phyloP scores from a whole-genome alignment of 1,140 invertebrate species.

The Neotoxoptera formosana region DNA sequence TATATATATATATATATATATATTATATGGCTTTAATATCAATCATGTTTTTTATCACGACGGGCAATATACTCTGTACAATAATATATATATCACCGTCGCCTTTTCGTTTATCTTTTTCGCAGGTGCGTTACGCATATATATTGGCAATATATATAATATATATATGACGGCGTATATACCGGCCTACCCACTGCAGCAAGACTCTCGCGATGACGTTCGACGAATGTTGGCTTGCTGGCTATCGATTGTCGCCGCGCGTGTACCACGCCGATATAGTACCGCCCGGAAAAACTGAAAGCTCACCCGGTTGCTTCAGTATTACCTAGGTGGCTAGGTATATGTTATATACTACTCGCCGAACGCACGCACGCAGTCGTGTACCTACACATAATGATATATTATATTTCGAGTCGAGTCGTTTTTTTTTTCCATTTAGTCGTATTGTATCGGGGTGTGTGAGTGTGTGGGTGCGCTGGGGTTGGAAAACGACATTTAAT shows the following conservation, averaged over 20 bases:
- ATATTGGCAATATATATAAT: not conserved
- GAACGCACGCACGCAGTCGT: not conserved
- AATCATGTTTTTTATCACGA: not conserved
- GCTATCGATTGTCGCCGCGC: not conserved
- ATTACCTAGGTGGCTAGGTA: too few species aligned
- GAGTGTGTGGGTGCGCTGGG: not conserved
- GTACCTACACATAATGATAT: not conserved
- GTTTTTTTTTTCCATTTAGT: not conserved
- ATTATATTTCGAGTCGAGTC: not conserved
- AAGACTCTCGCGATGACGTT: not conserved
- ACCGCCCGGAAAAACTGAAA: not conserved
- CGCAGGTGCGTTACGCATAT: not conserved
- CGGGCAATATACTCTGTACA: not conserved
- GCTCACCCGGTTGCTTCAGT: not conserved
- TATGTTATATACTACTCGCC: not conserved
- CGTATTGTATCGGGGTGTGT: not conserved
- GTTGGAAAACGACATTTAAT: conserved; percentile 21
- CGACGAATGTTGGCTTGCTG: not conserved
- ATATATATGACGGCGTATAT: too few species aligned
- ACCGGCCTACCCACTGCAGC: not conserved
- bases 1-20: too few species aligned
- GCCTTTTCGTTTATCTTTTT: not conserved
- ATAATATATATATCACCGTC: not conserved
- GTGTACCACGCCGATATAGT: not conserved
- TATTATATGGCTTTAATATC: not conserved